Percentiles rank a stretch among this genome's conserved stretches.
These are phyloP conservation scores for Ochotona curzoniae DNA, from an alignment of 2,113 vertebrate genomes.

Conservation along the genomic window DNA sequence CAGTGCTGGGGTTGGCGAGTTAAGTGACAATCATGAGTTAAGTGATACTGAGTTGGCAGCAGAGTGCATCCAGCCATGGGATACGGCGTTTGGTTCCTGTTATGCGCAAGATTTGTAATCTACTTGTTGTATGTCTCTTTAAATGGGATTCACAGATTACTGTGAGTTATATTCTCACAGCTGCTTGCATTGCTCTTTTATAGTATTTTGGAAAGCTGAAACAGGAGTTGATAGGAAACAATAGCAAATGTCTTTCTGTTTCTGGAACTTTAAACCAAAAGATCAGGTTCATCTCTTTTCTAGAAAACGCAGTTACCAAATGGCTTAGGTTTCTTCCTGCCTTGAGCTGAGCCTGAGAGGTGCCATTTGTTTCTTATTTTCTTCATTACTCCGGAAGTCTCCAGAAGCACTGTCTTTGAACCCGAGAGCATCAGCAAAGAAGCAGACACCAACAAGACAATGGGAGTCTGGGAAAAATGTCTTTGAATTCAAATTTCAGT, in stretches of 20 bases:
- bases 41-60: not conserved
- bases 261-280: slow-evolving; percentile 37
- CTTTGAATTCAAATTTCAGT: slow-evolving; percentile 77
- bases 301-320: slow-evolving; percentile 37
- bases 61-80: not conserved
- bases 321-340: slow-evolving; percentile 50
- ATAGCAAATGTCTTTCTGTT: slow-evolving; percentile 61
- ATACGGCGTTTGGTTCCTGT: too few species aligned
- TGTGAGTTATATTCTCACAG: not conserved
- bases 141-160: not conserved
- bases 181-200: not conserved
- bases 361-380: slow-evolving; percentile 75
- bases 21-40: not conserved
- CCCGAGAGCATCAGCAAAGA: slow-evolving; percentile 48
- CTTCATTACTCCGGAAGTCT: slow-evolving; percentile 67
- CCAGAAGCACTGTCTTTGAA: slow-evolving; percentile 66
- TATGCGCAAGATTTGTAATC: not conserved
- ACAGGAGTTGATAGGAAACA: not conserved
- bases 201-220: not conserved
- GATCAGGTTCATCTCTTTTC: not conserved
- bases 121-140: slow-evolving; percentile 42
- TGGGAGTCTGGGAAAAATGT: slow-evolving; percentile 51
- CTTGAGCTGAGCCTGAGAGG: slow-evolving; percentile 45
- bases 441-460: slow-evolving; percentile 50
- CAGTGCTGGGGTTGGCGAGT: not conserved